Evolutionary conservation across 2,888 invertebrate species (phyloP), one percentile per base, ranked within the genome.

Genomic region (Tipula unca): DNA sequence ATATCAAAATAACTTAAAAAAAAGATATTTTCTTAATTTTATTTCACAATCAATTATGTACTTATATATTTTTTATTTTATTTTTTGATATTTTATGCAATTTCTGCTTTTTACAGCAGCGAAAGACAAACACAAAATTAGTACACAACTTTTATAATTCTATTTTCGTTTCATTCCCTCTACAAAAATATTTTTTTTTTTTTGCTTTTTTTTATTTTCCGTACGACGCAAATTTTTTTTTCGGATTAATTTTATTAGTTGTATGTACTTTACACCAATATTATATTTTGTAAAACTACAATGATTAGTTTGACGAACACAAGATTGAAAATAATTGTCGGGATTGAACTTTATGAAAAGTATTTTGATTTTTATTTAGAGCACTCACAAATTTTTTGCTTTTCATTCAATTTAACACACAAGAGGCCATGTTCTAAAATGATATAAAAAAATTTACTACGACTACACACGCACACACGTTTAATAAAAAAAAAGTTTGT

Each of bases 221-320:
- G 35, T 83, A 83, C 83, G 83, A 83, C 83, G 83, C 83, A 83
- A 83, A 83, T 83, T 32, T 83, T 69, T 69, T 69, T 69, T 69
- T 69, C 25, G 3, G n/a, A 25, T 10, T 25, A 69, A 25, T 3
- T 69, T 25, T 25, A 10, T 10, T 39, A 39, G 32, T 10, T 39
- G 39, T 6, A 69, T 25, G n/a, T n/a, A 25, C 25, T 69, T 25
- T 14, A 69, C 25, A 69, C 25, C 2, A 69, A 48, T n/a, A 48
- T 17, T 48, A 10, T 10, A 48, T 69, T 20, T 69, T 69, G 10
- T 69, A 25, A 25, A 69, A 69, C 25, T 25, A 20, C 0, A 25
- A 69, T 25, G 25, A 69, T 69, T 25, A 10, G 10, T 69, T 25
- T 69, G 6, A 69, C 13, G 20, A 25, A 25, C 25, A 69, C 25